These are phyloP conservation scores for Desmophyllum pertusum DNA, from an alignment of 92 coral and sea anemone genomes.

Conservation along the genomic window DNA sequence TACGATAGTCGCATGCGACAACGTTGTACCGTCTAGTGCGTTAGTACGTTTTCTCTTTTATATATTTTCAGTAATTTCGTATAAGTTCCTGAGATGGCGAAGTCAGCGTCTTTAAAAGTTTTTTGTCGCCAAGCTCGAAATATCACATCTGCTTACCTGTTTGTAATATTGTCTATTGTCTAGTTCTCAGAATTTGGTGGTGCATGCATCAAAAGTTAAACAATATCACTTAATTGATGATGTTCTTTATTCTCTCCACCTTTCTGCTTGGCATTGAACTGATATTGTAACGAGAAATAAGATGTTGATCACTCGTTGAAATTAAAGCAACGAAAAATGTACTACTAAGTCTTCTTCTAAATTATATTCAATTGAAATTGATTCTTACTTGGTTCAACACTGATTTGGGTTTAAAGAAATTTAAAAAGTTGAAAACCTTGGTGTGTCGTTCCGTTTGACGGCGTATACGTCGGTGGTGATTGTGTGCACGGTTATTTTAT, in stretches of 20 bases:
- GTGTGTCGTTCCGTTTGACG: background rate
- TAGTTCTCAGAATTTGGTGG: too few relatives aligned
- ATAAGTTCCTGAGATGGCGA: background rate
- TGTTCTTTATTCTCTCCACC: too few relatives aligned
- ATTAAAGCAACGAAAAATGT: too few relatives aligned
- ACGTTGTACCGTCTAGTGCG: background rate
- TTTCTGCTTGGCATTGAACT: background rate
- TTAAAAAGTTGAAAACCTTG: background rate
- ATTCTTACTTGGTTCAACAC: background rate
- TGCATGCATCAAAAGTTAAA: too few relatives aligned
- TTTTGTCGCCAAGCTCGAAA: too few relatives aligned
- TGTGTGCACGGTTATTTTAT: too few relatives aligned
- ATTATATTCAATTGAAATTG: too few relatives aligned
- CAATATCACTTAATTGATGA: background rate
- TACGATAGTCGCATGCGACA: too few relatives aligned
- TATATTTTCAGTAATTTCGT: background rate
- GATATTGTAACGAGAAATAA: background rate
- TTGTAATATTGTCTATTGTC: too few relatives aligned
- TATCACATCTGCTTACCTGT: too few relatives aligned
- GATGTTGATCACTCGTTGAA: background rate
- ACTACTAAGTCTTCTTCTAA: too few relatives aligned
- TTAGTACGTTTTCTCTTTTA: background rate
- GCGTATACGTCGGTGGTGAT: background rate
- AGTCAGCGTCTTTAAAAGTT: too few relatives aligned
- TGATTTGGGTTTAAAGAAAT: background rate